Conservation (phyloP, 2,888 invertebrate genomes). For the Drosophila mulleri region DNA sequence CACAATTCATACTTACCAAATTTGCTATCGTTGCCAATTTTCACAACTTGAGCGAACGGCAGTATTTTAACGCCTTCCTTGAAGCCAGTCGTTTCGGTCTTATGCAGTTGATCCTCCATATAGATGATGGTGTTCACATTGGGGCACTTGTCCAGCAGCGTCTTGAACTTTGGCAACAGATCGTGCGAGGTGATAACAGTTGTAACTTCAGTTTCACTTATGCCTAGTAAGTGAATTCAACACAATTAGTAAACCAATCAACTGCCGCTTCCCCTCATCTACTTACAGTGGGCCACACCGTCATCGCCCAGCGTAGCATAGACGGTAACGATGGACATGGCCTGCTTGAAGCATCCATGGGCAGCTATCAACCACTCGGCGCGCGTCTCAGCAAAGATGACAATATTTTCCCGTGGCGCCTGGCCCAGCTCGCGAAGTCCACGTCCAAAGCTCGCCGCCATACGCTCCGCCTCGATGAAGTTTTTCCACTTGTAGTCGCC, state of each 20-base stretch:
- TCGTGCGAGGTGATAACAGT: constrained; percentile 97
- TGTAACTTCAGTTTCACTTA: constrained; percentile 98
- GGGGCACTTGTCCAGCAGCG: constrained; percentile 90
- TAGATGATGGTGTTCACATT: constrained; percentile 92
- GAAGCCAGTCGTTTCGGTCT: constrained; percentile 89
- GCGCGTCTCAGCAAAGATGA: constrained; percentile 98
- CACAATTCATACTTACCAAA: constrained; percentile 82
- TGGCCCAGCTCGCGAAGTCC: constrained; percentile 94
- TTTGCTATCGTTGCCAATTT: constrained; percentile 86
- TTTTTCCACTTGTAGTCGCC: constrained; percentile 97
- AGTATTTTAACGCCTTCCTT: constrained; percentile 90
- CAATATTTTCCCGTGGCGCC: constrained; percentile 90
- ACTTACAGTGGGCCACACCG: constrained; percentile 94
- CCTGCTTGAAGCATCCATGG: constrained; percentile 97
- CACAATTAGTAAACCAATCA: background rate
- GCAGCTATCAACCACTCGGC: constrained; percentile 99
- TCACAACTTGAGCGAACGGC: constrained; percentile 90
- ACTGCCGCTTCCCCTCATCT: background rate
- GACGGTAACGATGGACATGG: constrained; percentile 97
- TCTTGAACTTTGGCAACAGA: constrained; percentile 95
- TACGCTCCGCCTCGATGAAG: constrained; percentile 90
- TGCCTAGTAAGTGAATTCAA: constrained; percentile 79
- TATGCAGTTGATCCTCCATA: constrained; percentile 94
- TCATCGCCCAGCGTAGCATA: constrained; percentile 99
- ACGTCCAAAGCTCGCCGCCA: constrained; percentile 92